Conservation (phyloP, 2,888 invertebrate genomes). For the Lydus trimaculatus region DNA sequence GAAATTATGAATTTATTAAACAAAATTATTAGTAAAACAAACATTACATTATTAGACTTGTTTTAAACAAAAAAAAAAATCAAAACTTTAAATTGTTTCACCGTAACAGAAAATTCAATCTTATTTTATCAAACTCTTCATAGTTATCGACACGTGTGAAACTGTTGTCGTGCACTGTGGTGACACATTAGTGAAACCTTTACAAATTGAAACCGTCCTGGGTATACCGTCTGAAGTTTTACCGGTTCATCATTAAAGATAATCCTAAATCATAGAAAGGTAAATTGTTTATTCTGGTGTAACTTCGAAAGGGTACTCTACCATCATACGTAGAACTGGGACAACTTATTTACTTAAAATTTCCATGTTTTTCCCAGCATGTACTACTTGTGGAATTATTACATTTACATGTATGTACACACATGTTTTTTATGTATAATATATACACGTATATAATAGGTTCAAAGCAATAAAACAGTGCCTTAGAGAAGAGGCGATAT, state of each 20-base stretch:
- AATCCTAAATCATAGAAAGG: conserved; percentile 16
- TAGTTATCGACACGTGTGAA: conserved; percentile 16
- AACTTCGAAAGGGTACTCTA: neutral
- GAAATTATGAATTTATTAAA: neutral
- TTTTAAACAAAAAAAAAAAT: neutral
- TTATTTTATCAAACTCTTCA: neutral
- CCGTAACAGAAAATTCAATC: neutral
- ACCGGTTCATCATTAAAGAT: conserved; percentile 14
- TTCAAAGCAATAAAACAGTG: neutral
- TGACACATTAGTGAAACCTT: conserved; percentile 12
- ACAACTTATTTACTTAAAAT: neutral
- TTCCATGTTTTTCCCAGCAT: neutral
- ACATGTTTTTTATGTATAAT: neutral
- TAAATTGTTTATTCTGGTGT: conserved; percentile 21
- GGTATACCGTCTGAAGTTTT: conserved; percentile 9
- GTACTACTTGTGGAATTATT: neutral
- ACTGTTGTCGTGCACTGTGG: conserved; percentile 6
- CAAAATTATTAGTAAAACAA: neutral
- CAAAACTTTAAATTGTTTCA: neutral
- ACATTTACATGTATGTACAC: neutral
- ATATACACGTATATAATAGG: neutral
- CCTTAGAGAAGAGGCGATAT: neutral
- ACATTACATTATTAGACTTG: neutral
- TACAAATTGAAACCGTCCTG: conserved; percentile 16
- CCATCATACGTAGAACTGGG: neutral